Base-by-base conservation (phyloP, 2,888 invertebrate genomes). In the Lithophane semibrunnea region DNA sequence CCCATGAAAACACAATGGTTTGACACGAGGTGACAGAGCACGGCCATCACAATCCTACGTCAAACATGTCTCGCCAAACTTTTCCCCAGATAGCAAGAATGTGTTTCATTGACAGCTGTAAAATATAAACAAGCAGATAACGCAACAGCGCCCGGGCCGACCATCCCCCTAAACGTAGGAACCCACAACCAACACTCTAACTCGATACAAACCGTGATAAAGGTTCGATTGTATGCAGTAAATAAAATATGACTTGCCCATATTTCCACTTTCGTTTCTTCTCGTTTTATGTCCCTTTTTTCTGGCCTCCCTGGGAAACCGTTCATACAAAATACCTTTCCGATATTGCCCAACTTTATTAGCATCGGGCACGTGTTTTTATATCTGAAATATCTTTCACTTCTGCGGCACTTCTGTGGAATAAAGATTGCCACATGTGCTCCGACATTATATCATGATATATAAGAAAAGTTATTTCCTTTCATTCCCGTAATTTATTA, bases 231-330 rank as follows among this genome's bases (percentile, higher is more conserved):
- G 96, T 96, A 94, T 95, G 95, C 94, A 96, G 96, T 96, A 96
- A 96, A 97, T 96, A 97, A 96, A 96, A 96, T 96, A 97, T 96
- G 95, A 95, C 95, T 95, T 94, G 94, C 92, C 94, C 95, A 95
- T 96, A 95, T 95, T 96, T 96, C 95, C 94, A 95, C 95, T 94
- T 96, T 95, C 95, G 94, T 95, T 95, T 95, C 94, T 95, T 94
- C 92, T 90, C 92, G 90, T 95, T 95, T 96, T 96, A 96, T 94
- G 94, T 92, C 94, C 95, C 92, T 94, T 95, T 95, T 95, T 95
- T 95, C 93, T 95, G 94, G 94, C 93, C 92, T 94, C 94, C 89
- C 92, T 91, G 91, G 93, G 93, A 95, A 95, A 95, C 93, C 95
- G 94, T 95, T 95, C 95, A 94, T 95, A 96, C 94, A 96, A 96